Conservation (phyloP, 1,140 invertebrate species). For the Cherax quadricarinatus region DNA sequence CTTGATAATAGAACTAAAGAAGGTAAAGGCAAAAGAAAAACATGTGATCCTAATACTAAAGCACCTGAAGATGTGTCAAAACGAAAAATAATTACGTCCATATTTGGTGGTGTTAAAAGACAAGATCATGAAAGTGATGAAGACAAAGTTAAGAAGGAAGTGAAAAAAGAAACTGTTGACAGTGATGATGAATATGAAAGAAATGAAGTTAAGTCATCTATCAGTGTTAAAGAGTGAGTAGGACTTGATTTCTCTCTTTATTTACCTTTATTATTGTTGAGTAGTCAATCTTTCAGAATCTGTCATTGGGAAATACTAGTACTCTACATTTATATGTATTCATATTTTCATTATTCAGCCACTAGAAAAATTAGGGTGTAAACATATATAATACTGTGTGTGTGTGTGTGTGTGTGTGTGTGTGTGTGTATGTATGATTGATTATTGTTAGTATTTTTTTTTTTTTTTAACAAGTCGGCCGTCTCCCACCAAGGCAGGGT, state of each 20-base stretch:
- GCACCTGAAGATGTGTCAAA: slow-evolving; percentile 46
- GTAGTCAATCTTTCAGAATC: too few species aligned
- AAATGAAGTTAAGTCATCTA: not conserved
- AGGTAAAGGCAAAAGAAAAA: slow-evolving; percentile 61
- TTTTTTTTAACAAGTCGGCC: too few species aligned
- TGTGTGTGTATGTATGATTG: too few species aligned
- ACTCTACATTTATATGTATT: too few species aligned
- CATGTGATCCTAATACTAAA: slow-evolving; percentile 48
- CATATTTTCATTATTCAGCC: too few species aligned
- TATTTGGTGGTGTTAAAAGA: slow-evolving; percentile 44
- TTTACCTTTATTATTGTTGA: too few species aligned
- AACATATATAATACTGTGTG: too few species aligned
- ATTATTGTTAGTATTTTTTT: too few species aligned
- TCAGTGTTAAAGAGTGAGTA: slow-evolving; percentile 46
- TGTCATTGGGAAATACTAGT: too few species aligned
- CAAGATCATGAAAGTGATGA: slow-evolving; percentile 57
- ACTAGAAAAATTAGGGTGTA: too few species aligned
- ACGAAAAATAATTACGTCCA: slow-evolving; percentile 54
- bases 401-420: too few species aligned
- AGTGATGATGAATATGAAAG: slow-evolving; percentile 51
- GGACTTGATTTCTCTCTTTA: not conserved
- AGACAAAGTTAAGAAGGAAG: slow-evolving; percentile 54
- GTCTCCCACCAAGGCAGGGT: too few species aligned
- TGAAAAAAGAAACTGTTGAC: slow-evolving; percentile 36
- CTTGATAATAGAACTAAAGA: slow-evolving; percentile 66